Evolutionary conservation across 2,113 vertebrate genomes (phyloP).

Genomic region (Protobothrops flavoviridis): DNA sequence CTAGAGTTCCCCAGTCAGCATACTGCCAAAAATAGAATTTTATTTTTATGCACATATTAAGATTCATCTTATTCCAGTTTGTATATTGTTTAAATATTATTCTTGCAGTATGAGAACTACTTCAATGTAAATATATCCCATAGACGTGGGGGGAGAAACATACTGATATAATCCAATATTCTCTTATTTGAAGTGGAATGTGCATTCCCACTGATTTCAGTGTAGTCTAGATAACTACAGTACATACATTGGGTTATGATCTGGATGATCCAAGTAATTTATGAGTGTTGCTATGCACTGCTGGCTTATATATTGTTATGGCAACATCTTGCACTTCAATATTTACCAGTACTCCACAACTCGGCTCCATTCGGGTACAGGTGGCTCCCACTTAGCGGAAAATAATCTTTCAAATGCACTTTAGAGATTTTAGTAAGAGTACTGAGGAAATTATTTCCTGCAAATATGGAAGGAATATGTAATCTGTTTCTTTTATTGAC

Average conservation of each 20-base stretch:
- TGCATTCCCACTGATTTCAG: background rate
- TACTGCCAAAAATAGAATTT: background rate
- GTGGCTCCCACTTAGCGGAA: background rate
- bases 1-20: background rate
- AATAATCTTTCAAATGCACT: background rate
- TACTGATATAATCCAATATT: background rate
- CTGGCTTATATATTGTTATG: background rate
- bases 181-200: background rate
- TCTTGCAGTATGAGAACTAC: background rate
- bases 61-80: background rate
- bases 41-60: background rate
- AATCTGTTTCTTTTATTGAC: background rate
- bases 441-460: background rate
- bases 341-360: background rate
- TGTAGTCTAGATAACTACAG: background rate
- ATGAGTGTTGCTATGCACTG: background rate
- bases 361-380: background rate
- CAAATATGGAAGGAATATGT: background rate
- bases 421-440: background rate
- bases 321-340: background rate
- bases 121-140: background rate
- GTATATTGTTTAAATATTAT: background rate
- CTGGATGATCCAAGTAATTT: background rate
- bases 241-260: background rate
- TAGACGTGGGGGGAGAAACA: background rate